phyloP scores from a whole-genome alignment of 1,140 invertebrate species.

The Heliconius hewitsoni region DNA sequence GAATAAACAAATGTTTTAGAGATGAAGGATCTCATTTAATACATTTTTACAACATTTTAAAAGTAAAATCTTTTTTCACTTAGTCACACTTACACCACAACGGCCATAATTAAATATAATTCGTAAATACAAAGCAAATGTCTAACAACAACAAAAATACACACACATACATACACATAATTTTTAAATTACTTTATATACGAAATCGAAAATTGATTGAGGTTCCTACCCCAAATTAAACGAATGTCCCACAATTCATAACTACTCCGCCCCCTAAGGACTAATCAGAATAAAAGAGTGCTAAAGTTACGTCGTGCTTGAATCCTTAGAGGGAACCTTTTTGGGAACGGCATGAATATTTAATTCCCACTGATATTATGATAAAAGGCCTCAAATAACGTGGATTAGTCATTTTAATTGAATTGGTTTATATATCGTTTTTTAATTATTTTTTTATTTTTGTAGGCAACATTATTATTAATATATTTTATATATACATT shows the following conservation, averaged over 20 bases:
- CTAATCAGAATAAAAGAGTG: constrained; percentile 75
- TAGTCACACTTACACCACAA: too few species aligned
- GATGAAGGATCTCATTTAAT: too few species aligned
- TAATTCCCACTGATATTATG: constrained; percentile 31
- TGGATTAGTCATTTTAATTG: neutral
- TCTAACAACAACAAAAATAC: neutral
- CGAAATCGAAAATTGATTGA: constrained; percentile 31
- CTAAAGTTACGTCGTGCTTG: constrained; percentile 59
- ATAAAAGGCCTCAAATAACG: neutral
- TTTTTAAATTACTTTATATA: constrained; percentile 24
- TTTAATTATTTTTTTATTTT: neutral
- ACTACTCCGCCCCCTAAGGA: constrained; percentile 52
- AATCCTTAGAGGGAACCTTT: constrained; percentile 36
- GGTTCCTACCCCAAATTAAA: constrained; percentile 27
- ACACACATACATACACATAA: neutral
- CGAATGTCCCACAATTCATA: constrained; percentile 37
- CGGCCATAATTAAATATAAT: neutral
- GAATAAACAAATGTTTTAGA: too few species aligned
- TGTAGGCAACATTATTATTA: neutral
- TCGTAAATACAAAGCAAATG: neutral
- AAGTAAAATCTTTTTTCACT: too few species aligned
- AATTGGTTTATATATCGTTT: neutral
- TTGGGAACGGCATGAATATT: constrained; percentile 46
- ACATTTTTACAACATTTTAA: too few species aligned
- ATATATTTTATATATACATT: neutral